A percentile compares a stretch with the other conserved stretches of the same genome.
These are phyloP conservation scores for Synanthedon myopaeformis DNA, from an alignment of 2,888 invertebrate species.

Conservation along the genomic window DNA sequence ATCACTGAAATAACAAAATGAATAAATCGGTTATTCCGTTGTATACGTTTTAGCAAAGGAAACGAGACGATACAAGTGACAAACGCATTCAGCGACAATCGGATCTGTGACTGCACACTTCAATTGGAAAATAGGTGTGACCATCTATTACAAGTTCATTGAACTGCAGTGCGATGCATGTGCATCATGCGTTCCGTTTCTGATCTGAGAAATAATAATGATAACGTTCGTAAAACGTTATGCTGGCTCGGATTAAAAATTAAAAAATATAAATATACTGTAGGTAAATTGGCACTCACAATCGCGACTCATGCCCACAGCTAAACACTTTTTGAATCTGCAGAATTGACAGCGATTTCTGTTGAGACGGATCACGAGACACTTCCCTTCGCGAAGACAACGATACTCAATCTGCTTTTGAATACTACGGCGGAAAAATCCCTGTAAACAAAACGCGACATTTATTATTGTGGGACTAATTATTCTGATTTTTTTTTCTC, in stretches of 20 bases:
- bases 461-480: too few relatives aligned
- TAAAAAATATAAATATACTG: too few relatives aligned
- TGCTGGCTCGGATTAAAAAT: too few relatives aligned
- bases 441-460: constrained; percentile 64
- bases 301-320: constrained; percentile 96
- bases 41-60: not conserved
- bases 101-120: constrained; percentile 21
- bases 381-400: constrained; percentile 93
- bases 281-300: constrained; percentile 76
- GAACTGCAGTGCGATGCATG: constrained; percentile 8
- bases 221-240: not conserved
- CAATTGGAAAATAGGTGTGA: constrained; percentile 43
- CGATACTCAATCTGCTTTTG: constrained; percentile 97
- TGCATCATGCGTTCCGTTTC: not conserved
- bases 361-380: constrained; percentile 92
- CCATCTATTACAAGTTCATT: constrained; percentile 18
- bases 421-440: constrained; percentile 95
- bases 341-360: constrained; percentile 96
- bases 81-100: constrained; percentile 8
- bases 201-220: not conserved
- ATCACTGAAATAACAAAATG: not conserved
- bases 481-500: too few relatives aligned
- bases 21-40: not conserved
- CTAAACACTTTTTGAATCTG: constrained; percentile 95
- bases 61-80: constrained; percentile 23